Conservation (phyloP, 1,140 invertebrate species). For the Notospermus geniculatus region DNA sequence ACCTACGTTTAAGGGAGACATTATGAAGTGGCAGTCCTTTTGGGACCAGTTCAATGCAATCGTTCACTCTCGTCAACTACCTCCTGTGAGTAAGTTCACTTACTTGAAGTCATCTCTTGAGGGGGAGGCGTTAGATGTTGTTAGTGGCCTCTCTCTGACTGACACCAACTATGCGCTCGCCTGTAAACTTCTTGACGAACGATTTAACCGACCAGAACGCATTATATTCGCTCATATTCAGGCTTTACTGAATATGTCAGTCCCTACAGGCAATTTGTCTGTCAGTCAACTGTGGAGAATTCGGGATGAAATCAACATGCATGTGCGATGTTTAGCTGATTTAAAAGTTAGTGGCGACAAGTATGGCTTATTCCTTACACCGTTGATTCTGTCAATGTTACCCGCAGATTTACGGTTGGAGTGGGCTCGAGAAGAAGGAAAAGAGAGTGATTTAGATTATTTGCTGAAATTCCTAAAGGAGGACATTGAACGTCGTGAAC, state of each 20-base stretch:
- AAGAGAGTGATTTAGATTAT: no score
- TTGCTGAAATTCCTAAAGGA: no score
- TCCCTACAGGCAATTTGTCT: background rate
- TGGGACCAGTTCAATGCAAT: slow-evolving; percentile 8
- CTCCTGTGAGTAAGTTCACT: slow-evolving; percentile 7
- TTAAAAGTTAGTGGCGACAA: no score
- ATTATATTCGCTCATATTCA: slow-evolving; percentile 4
- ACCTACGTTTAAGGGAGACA: slow-evolving; percentile 1
- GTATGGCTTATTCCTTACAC: no score
- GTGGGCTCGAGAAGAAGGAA: no score
- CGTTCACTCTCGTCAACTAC: background rate
- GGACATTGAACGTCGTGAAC: no score
- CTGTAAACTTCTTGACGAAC: background rate
- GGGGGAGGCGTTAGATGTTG: background rate
- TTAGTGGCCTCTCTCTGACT: background rate
- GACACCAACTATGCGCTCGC: background rate
- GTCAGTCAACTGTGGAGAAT: no score
- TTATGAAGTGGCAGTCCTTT: slow-evolving; percentile 1
- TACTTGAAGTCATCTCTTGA: background rate
- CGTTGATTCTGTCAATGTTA: no score
- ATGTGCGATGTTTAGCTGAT: no score
- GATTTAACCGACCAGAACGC: background rate
- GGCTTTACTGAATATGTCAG: background rate
- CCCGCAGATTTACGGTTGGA: no score
- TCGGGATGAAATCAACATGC: no score